Evolutionary conservation across 2,888 invertebrate species (phyloP).

Genomic region (Mayetiola destructor): DNA sequence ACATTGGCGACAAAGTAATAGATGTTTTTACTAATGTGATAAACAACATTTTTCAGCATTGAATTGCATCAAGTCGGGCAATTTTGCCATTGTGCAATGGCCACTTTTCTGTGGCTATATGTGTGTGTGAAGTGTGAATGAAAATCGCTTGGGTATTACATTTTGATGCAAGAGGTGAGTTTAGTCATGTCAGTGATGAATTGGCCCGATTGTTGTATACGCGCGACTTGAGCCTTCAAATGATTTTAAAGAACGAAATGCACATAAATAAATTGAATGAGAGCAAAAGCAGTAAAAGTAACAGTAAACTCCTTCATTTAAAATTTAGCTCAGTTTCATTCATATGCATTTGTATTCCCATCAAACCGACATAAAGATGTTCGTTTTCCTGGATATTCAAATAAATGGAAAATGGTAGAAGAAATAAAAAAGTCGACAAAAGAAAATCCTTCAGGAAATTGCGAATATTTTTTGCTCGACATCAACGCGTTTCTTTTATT

Average conservation of each 20-base stretch:
- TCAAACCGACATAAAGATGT: background rate
- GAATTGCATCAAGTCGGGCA: background rate
- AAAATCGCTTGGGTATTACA: too few relatives aligned
- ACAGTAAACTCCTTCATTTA: too few relatives aligned
- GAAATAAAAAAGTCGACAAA: too few relatives aligned
- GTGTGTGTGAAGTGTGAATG: too few relatives aligned
- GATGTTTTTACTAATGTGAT: conserved; percentile 9
- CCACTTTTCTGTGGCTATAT: too few relatives aligned
- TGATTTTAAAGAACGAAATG: background rate
- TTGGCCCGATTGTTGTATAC: too few relatives aligned
- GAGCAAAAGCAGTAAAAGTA: background rate
- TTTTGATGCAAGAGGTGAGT: too few relatives aligned
- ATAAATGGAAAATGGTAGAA: background rate
- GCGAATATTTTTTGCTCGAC: conserved; percentile 1
- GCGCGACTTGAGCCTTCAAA: conserved; percentile 7
- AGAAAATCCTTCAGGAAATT: conserved; percentile 11
- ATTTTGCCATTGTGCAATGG: background rate
- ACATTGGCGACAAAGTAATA: background rate
- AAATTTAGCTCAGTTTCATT: too few relatives aligned
- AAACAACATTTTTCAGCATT: background rate
- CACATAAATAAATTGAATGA: conserved; percentile 2
- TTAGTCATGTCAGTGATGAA: too few relatives aligned
- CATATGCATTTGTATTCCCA: background rate
- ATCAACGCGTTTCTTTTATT: background rate
- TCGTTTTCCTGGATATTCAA: background rate